Base-by-base conservation (phyloP, 2,888 invertebrate genomes). In the Drosophila neonasuta region DNA sequence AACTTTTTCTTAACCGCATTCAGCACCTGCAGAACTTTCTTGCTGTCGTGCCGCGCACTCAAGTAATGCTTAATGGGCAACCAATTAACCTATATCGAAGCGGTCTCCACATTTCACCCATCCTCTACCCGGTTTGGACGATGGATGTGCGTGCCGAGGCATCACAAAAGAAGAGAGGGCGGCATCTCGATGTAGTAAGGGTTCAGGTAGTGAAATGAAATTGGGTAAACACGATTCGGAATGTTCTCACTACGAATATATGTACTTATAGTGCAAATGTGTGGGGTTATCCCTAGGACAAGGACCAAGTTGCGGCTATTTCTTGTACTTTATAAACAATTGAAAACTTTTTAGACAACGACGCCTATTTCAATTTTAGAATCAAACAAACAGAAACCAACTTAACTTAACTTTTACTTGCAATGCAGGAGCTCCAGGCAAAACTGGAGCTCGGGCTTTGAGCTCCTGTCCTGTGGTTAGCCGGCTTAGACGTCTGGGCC, bases 301-400 rank as follows among this genome's bases (percentile, higher is more conserved):
- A 39, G 36, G 11, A 34, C 29, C 52, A 55, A 48, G 52, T 60
- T 80, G 71, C 70, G 63, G 54, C 60, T 65, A 51, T 69, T 81
- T 68, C 62, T 71, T 75, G 52, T 68, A 86, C 84, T 84, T 78
- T 73, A 86, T 87, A 87, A 85, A 84, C 79, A 85, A 88, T 77
- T 84, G 74, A 79, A 84, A 85, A 85, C 68, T 87, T 83, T 83
- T 64, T 59, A 86, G 84, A 76, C 84, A 80, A 84, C 64, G 74
- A 76, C 80, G 83, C 86, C 83, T 76, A 67, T 87, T 84, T 84
- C 88, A 84, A 87, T 84, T 84, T 83, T 77, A 82, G 86, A 82
- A 79, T 79, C 74, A 82, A 81, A 82, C 79, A 61, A 55, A 62
- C 61, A 52, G 56, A 52, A 74, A 49, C 32, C 13, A 69, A 68